Percentiles rank a stretch among this genome's conserved stretches.
Conservation (phyloP, 2,797 vertebrate species). For the Coilia nasus region DNA sequence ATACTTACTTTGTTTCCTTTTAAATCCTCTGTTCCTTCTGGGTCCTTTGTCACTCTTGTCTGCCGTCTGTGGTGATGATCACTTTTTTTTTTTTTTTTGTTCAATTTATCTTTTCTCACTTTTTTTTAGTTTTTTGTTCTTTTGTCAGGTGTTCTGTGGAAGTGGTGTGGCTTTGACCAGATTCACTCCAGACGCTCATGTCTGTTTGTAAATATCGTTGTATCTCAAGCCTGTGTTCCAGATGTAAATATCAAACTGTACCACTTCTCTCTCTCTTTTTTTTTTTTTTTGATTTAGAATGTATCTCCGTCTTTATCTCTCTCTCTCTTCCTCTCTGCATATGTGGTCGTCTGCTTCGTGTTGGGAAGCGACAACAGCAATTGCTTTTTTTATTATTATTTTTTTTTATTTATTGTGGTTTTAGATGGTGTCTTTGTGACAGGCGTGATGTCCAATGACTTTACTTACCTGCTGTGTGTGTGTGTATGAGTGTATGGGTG, state of each 20-base stretch:
- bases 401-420: constrained; percentile 45
- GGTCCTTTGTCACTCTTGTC: constrained; percentile 11
- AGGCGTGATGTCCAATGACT: not conserved
- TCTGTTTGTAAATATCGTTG: constrained; percentile 43
- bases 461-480: constrained; percentile 23
- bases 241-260: constrained; percentile 48
- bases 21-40: not conserved
- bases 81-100: not conserved
- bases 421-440: not conserved
- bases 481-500: constrained; percentile 35
- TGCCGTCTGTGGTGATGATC: constrained; percentile 9
- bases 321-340: constrained; percentile 35
- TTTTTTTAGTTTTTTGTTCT: not conserved
- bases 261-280: not conserved
- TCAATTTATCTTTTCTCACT: not conserved
- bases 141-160: constrained; percentile 13
- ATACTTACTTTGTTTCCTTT: not conserved
- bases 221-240: constrained; percentile 36
- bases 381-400: not conserved
- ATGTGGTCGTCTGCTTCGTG: constrained; percentile 4
- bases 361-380: not conserved
- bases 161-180: constrained; percentile 25
- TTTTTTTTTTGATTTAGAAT: constrained; percentile 12
- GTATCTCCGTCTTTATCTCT: constrained; percentile 23
- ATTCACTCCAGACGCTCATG: constrained; percentile 19